Conservation (phyloP, 2,797 vertebrate genomes). For the Tokudaia muenninki region DNA sequence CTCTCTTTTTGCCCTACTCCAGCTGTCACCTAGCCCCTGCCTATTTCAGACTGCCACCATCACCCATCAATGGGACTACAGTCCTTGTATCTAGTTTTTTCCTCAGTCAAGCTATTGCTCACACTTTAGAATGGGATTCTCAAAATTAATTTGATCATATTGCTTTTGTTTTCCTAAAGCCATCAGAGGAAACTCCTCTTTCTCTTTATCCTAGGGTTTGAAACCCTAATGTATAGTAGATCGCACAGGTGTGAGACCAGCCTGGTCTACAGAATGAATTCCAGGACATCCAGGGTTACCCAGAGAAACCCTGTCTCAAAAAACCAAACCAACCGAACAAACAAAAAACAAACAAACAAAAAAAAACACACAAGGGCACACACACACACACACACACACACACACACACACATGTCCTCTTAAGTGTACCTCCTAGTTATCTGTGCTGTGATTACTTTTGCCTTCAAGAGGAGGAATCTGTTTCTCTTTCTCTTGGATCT, state of each 20-base stretch:
- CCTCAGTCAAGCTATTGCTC: neutral
- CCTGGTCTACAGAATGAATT: no score
- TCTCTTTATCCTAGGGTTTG: neutral
- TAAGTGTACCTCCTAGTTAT: neutral
- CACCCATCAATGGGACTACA: neutral
- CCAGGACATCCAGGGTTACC: no score
- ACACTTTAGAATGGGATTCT: neutral
- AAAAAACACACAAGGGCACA: neutral
- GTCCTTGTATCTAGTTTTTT: neutral
- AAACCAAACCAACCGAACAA: no score
- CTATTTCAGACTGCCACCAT: neutral
- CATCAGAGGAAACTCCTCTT: neutral
- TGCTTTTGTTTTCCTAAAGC: neutral
- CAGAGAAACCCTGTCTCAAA: no score
- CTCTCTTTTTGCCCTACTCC: neutral
- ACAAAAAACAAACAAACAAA: no score
- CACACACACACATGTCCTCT: neutral
- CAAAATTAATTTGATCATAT: constrained; percentile 4
- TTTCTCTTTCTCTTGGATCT: neutral
- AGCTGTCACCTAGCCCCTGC: neutral
- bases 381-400: neutral
- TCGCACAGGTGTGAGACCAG: neutral
- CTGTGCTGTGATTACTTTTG: neutral
- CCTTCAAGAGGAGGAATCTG: neutral
- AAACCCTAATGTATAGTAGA: neutral